These are phyloP conservation scores for Pimephales promelas DNA, from an alignment of 2,113 vertebrate species.

Conservation along the genomic window DNA sequence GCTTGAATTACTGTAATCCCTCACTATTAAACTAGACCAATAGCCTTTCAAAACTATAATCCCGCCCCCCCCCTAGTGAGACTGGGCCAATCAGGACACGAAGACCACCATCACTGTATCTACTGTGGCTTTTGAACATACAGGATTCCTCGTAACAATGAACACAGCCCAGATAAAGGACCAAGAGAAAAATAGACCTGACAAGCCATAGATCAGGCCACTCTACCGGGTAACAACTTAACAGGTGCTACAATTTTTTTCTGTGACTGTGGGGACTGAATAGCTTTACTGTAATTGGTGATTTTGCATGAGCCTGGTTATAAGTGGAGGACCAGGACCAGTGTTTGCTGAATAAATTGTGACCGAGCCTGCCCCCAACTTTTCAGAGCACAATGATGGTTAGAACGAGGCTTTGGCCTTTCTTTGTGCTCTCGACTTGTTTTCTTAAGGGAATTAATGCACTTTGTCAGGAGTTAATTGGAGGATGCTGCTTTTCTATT, in stretches of 20 bases:
- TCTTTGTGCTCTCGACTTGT: slow-evolving; percentile 68
- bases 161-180: slow-evolving; percentile 25
- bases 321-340: slow-evolving; percentile 56
- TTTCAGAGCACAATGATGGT: slow-evolving; percentile 61
- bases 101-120: slow-evolving; percentile 65
- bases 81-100: slow-evolving; percentile 49
- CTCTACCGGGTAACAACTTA: slow-evolving; percentile 45
- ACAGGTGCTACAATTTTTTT: slow-evolving; percentile 62
- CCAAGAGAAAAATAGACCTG: not conserved
- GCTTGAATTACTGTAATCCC: slow-evolving; percentile 70
- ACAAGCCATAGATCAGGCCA: slow-evolving; percentile 28
- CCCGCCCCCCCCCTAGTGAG: slow-evolving; percentile 41
- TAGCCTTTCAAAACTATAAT: slow-evolving; percentile 60
- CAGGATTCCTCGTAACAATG: slow-evolving; percentile 39
- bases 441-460: slow-evolving; percentile 64
- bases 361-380: slow-evolving; percentile 64
- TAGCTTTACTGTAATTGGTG: slow-evolving; percentile 72
- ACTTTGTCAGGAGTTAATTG: slow-evolving; percentile 73
- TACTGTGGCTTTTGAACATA: slow-evolving; percentile 14
- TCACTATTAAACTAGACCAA: slow-evolving; percentile 66
- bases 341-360: slow-evolving; percentile 56
- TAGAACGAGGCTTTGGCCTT: slow-evolving; percentile 59
- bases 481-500: slow-evolving; percentile 63
- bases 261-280: slow-evolving; percentile 32
- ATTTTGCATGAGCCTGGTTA: slow-evolving; percentile 59